A percentile compares a stretch with the other conserved stretches of the same genome.
Conservation (phyloP, 1,140 invertebrate species). For the Zaprionus ornatus region DNA sequence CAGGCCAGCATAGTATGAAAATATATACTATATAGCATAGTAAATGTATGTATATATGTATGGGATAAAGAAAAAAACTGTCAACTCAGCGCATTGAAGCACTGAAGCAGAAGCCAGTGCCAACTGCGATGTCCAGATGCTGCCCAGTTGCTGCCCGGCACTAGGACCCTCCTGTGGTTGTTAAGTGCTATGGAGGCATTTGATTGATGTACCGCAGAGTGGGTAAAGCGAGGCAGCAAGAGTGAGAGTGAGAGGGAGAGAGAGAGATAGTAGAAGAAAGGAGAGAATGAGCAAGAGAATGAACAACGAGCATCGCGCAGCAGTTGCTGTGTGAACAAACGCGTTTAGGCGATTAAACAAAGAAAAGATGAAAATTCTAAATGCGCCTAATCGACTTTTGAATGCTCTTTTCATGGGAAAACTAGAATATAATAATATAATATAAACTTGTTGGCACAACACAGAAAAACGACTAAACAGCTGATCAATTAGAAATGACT, state of each 20-base stretch:
- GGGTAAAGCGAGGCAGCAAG: not conserved
- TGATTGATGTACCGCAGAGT: conserved; percentile 56
- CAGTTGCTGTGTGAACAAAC: conserved; percentile 26
- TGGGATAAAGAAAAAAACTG: conserved; percentile 46
- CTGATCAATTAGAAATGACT: not conserved
- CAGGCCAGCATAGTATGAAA: conserved; percentile 15
- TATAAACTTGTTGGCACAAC: not conserved
- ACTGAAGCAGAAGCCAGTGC: conserved; percentile 54
- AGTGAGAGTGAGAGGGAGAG: not conserved
- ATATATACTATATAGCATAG: not conserved
- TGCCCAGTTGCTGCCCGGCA: conserved; percentile 26
- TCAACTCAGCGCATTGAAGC: conserved; percentile 55
- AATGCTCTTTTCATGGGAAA: conserved; percentile 1
- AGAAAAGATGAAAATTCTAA: conserved; percentile 1
- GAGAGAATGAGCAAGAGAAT: not conserved
- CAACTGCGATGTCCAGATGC: conserved; percentile 27
- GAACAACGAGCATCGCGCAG: conserved; percentile 9
- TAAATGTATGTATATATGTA: not conserved
- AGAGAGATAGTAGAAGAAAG: not conserved
- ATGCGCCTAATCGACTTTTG: conserved; percentile 1
- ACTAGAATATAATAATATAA: not conserved
- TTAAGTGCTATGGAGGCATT: conserved; percentile 49
- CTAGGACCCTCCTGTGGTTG: conserved; percentile 21
- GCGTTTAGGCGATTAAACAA: conserved; percentile 42
- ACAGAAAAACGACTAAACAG: not conserved